Conservation (phyloP, 2,113 vertebrate species). For the Thalassoma bifasciatum region DNA sequence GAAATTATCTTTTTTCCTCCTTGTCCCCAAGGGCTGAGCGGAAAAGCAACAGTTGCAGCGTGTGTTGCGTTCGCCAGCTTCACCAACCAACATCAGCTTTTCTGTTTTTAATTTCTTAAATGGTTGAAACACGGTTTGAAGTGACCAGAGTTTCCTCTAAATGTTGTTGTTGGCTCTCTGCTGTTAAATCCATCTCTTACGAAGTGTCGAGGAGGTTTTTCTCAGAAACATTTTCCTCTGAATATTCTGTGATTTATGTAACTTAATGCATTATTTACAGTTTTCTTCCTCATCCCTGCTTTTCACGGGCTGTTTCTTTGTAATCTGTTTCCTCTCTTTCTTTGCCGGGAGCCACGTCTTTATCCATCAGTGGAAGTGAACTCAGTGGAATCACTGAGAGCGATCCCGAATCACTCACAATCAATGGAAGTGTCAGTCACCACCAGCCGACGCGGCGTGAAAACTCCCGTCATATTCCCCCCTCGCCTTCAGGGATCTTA, state of each 20-base stretch:
- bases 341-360: constrained; percentile 14
- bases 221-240: background rate
- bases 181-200: background rate
- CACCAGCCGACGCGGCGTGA: background rate
- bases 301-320: background rate
- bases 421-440: constrained; percentile 31
- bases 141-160: background rate
- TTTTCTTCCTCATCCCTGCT: background rate
- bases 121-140: background rate
- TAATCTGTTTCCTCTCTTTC: background rate
- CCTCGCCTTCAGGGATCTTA: background rate
- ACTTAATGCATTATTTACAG: background rate
- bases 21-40: too few relatives aligned
- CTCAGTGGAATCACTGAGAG: constrained; percentile 17
- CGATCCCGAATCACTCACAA: constrained; percentile 30
- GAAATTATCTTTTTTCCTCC: too few relatives aligned
- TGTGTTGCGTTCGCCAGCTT: too few relatives aligned
- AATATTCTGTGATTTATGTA: background rate
- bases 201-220: background rate
- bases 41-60: too few relatives aligned
- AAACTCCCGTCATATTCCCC: background rate
- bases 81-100: too few relatives aligned
- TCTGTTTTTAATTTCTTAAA: background rate
- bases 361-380: constrained; percentile 18
- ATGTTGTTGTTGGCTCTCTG: background rate